Percentiles rank a stretch among this genome's conserved stretches.
Conservation (phyloP, 2,888 invertebrate genomes). For the Cerastis leucographa region DNA sequence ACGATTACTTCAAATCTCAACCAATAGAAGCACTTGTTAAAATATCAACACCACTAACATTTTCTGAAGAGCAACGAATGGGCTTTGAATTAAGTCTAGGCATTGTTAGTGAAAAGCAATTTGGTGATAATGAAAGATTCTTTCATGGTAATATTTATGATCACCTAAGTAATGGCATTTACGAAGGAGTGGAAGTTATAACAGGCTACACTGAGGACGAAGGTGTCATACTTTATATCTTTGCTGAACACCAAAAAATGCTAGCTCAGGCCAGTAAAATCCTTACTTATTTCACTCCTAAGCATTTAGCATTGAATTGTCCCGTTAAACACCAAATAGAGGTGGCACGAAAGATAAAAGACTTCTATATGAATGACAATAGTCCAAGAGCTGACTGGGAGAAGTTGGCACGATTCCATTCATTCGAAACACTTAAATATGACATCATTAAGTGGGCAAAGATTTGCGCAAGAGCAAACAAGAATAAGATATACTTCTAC, state of each 20-base stretch:
- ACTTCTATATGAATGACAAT: constrained; percentile 66
- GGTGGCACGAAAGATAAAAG: constrained; percentile 65
- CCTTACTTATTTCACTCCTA: constrained; percentile 67
- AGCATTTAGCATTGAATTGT: constrained; percentile 49
- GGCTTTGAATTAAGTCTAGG: constrained; percentile 55
- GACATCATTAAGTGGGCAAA: constrained; percentile 67
- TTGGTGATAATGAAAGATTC: constrained; percentile 69
- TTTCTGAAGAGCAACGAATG: constrained; percentile 58
- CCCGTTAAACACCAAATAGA: constrained; percentile 65
- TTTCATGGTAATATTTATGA: constrained; percentile 72
- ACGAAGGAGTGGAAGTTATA: constrained; percentile 91
- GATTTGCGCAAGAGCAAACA: constrained; percentile 48
- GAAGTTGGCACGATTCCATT: constrained; percentile 62
- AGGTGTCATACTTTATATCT: constrained; percentile 79
- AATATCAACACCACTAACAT: constrained; percentile 55
- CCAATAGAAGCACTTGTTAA: constrained; percentile 64
- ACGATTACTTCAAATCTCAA: constrained; percentile 67
- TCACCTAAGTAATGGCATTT: constrained; percentile 81
- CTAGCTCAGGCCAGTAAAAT: constrained; percentile 64
- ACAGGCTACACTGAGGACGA: constrained; percentile 93
- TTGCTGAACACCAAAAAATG: constrained; percentile 45
- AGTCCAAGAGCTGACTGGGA: constrained; percentile 58
- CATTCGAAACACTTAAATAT: constrained; percentile 63
- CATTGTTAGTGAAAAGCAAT: constrained; percentile 73
- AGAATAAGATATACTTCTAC: constrained; percentile 71